These are phyloP conservation scores for Glaucomys volans DNA, from an alignment of 2,113 vertebrate species.

Conservation along the genomic window DNA sequence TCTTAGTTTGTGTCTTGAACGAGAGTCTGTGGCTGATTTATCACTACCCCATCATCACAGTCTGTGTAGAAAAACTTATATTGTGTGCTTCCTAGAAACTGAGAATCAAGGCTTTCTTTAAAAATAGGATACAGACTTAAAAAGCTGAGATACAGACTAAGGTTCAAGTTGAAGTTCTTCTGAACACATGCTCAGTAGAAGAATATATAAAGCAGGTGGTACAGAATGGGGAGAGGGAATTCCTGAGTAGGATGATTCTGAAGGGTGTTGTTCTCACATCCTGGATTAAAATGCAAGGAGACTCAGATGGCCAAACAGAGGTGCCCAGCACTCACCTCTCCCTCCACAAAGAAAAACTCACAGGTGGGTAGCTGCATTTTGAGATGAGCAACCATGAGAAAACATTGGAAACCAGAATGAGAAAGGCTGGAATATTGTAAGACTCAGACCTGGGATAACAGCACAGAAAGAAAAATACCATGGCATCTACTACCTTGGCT, in stretches of 20 bases:
- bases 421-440: not conserved
- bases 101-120: not conserved
- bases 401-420: not conserved
- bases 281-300: not conserved
- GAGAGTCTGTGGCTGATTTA: not conserved
- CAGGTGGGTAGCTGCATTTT: not conserved
- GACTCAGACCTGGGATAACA: not conserved
- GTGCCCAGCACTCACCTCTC: not conserved
- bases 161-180: not conserved
- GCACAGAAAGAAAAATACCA: not conserved
- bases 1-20: not conserved
- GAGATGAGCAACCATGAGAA: not conserved
- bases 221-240: not conserved
- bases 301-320: not conserved
- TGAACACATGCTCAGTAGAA: slow-evolving; percentile 11
- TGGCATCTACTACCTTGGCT: not conserved
- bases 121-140: not conserved
- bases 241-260: not conserved
- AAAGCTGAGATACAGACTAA: slow-evolving; percentile 6
- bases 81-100: slow-evolving; percentile 1
- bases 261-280: not conserved
- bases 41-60: too few relatives aligned
- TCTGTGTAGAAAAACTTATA: not conserved
- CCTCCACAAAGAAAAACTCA: not conserved
- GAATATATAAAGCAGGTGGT: not conserved